These are phyloP conservation scores for Himalopsyche phryganea DNA, from an alignment of 1,140 invertebrate species.

Conservation along the genomic window DNA sequence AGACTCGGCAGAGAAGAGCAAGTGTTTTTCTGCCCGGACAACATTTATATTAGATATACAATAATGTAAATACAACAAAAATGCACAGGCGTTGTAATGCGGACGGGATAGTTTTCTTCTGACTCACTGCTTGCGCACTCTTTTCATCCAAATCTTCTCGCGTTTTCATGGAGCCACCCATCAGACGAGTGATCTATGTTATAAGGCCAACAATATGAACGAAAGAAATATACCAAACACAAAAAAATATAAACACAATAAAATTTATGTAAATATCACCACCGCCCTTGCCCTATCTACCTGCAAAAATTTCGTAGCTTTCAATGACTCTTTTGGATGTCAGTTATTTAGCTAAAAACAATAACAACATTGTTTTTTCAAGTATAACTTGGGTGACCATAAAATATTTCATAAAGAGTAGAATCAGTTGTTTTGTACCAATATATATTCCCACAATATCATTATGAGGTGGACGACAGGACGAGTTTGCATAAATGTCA, in stretches of 20 bases:
- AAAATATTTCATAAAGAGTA: too few species aligned
- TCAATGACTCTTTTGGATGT: neutral
- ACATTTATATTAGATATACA: too few species aligned
- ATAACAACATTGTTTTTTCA: too few species aligned
- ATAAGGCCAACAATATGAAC: conserved; percentile 26
- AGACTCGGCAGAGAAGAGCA: too few species aligned
- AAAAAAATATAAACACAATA: conserved; percentile 23
- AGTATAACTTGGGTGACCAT: too few species aligned
- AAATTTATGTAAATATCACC: conserved; percentile 3
- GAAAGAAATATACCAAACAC: conserved; percentile 15
- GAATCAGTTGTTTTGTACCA: too few species aligned
- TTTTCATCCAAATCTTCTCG: conserved; percentile 56
- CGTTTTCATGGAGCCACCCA: conserved; percentile 59
- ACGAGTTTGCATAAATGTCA: too few species aligned
- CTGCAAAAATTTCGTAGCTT: neutral
- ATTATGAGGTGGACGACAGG: too few species aligned
- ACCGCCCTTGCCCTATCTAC: neutral
- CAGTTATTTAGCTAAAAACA: too few species aligned
- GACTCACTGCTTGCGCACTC: conserved; percentile 62
- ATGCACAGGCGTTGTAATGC: neutral
- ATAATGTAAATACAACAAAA: conserved; percentile 8
- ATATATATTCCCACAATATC: too few species aligned
- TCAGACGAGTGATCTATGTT: conserved; percentile 58
- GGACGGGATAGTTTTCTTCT: neutral
- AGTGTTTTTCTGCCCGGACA: too few species aligned